phyloP scores from a whole-genome alignment of 1,140 invertebrate genomes.

The Brachionus asplanchnoidis region DNA sequence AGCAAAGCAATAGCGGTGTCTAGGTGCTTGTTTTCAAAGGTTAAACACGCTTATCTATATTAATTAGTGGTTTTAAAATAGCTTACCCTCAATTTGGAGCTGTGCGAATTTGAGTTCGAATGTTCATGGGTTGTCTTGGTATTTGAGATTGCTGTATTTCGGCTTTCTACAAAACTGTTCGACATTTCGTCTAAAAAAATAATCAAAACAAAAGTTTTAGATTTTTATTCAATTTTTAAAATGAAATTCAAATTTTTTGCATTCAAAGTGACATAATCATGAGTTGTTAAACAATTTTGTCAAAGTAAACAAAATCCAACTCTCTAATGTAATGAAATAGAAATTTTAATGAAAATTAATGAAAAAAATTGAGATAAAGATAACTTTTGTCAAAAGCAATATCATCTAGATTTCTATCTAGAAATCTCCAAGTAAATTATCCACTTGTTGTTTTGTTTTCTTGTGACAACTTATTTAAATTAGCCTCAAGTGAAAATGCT shows the following conservation, averaged over 20 bases:
- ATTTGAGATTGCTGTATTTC: neutral
- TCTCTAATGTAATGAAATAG: neutral
- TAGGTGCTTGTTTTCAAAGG: neutral
- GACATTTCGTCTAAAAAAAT: conserved; percentile 26
- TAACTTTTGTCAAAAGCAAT: neutral
- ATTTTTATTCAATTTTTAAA: neutral
- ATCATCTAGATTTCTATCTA: neutral
- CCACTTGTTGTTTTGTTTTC: neutral
- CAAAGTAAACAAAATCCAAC: neutral
- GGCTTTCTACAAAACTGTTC: neutral
- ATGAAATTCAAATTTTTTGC: neutral
- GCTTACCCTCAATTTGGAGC: conserved; percentile 11
- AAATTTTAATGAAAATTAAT: neutral
- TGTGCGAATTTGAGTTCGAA: conserved; percentile 4
- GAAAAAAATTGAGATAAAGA: neutral
- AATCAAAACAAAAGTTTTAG: neutral
- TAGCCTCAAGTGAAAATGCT: neutral
- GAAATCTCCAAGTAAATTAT: neutral
- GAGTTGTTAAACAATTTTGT: neutral
- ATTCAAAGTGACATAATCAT: too few species aligned
- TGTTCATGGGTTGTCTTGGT: conserved; percentile 14
- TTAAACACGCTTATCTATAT: neutral
- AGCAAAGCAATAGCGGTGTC: neutral
- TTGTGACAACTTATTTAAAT: neutral
- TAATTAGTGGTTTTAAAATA: neutral